Conservation (phyloP, 2,113 vertebrate species). For the Cyprinus carpio region DNA sequence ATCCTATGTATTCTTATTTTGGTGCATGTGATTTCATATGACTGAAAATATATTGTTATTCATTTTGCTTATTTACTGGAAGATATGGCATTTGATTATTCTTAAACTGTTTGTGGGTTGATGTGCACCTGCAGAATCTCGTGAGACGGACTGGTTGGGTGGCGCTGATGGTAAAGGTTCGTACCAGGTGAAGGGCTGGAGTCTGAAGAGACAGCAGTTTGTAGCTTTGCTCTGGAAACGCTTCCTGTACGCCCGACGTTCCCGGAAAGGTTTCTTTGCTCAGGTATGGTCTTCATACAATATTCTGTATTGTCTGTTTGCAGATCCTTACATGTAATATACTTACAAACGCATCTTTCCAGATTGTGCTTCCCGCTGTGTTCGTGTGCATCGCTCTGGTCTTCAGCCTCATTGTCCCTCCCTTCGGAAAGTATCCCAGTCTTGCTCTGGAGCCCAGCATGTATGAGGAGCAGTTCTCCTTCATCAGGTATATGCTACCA, state of each 20-base stretch:
- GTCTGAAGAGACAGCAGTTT: slow-evolving; percentile 93
- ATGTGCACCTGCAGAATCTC: slow-evolving; percentile 80
- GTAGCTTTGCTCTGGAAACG: slow-evolving; percentile 96
- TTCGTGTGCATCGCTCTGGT: slow-evolving; percentile 96
- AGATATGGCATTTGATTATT: not conserved
- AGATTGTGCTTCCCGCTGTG: slow-evolving; percentile 96
- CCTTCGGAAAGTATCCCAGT: slow-evolving; percentile 95
- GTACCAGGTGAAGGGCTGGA: slow-evolving; percentile 94
- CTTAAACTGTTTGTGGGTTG: not conserved
- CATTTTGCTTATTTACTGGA: not conserved
- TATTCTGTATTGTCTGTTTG: slow-evolving; percentile 10
- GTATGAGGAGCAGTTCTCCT: slow-evolving; percentile 94
- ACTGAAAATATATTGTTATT: not conserved
- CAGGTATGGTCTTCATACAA: slow-evolving; percentile 74
- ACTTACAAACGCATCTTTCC: slow-evolving; percentile 51
- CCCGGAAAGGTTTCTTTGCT: slow-evolving; percentile 96
- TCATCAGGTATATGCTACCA: slow-evolving; percentile 82
- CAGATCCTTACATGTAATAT: not conserved
- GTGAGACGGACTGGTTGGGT: slow-evolving; percentile 93
- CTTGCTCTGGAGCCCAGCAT: slow-evolving; percentile 91
- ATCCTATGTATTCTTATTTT: not conserved
- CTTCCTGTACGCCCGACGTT: slow-evolving; percentile 90
- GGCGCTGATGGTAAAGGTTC: slow-evolving; percentile 95
- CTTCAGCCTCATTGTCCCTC: slow-evolving; percentile 95
- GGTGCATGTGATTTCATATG: not conserved